phyloP scores from a whole-genome alignment of 2,797 vertebrate genomes.

The Presbytis comata region DNA sequence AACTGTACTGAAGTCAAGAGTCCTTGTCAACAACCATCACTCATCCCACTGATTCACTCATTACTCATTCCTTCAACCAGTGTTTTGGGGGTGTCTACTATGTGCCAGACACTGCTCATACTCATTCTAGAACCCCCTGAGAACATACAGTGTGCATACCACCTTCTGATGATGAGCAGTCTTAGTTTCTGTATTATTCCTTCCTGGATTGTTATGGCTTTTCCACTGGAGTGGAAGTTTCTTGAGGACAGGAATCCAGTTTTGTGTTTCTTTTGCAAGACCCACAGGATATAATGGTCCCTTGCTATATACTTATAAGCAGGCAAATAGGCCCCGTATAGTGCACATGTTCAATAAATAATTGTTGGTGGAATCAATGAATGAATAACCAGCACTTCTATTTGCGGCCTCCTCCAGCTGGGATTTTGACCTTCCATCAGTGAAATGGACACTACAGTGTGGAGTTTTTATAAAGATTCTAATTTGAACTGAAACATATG shows the following conservation, averaged over 20 bases:
- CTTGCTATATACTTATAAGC: background rate
- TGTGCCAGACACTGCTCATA: background rate
- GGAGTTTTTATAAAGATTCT: background rate
- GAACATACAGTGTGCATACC: background rate
- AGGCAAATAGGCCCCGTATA: background rate
- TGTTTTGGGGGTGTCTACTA: background rate
- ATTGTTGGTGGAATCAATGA: background rate
- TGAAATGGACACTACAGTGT: background rate
- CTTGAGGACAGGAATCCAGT: background rate
- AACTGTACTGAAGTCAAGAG: background rate
- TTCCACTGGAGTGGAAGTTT: background rate
- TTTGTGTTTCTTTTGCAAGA: background rate
- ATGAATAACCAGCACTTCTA: background rate
- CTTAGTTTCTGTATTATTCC: background rate
- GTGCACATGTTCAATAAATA: background rate
- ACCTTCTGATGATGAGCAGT: background rate
- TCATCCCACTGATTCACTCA: background rate
- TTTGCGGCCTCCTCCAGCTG: background rate
- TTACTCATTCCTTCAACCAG: background rate
- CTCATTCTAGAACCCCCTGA: background rate
- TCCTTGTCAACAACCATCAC: background rate
- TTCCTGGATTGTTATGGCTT: background rate
- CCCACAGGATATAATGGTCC: background rate
- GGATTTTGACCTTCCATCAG: background rate
- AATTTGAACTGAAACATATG: constrained; percentile 28